Evolutionary conservation across 2,888 invertebrate genomes (phyloP), one percentile per base, ranked within the genome.

Genomic region (Toxonevra muliebris): DNA sequence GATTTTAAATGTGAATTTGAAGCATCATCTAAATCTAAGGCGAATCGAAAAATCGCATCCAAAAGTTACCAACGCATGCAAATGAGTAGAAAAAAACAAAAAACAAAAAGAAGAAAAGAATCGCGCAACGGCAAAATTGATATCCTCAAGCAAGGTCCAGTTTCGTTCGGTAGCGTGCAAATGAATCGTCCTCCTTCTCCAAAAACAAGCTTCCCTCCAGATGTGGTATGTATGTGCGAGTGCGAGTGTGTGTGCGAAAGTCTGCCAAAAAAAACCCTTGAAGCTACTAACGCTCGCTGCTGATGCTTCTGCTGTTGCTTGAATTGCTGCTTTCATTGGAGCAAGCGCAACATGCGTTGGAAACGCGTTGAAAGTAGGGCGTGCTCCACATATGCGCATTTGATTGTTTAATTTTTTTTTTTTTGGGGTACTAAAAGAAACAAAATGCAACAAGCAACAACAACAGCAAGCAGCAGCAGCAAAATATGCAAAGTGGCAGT

Each of bases 341-440:
- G 19, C 54, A 19, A 62, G 53, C 53, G 62, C 48, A 13, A 48
- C 48, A 48, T n/a, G 15, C 48, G 48, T 48, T 62, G 54, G 42
- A 20, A n/a, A 74, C 75, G 79, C 77, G 80, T 79, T 81, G 80
- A 81, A 81, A 81, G 80, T 80, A 79, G 80, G 81, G 81, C 81
- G 81, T 81, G 77, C 77, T 76, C 79, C 59, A 65, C 79, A 76
- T 76, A 78, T 79, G 77, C 71, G 74, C 69, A 50, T 13, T 65
- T 58, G 48, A 10, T 48, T 48, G 48, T 48, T 48, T 7, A 1
- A 7, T 17, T 43, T 41, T 58, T 58, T 58, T 57, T 57, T 40
- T 42, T n/a, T 58, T 11, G 42, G 12, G 17, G 17, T 9, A 61
- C 17, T 17, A 40, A 64, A 64, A 15, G 9, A 63, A 54, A 55